Percentiles rank a stretch among this genome's conserved stretches.
Conservation (phyloP, 2,113 vertebrate genomes). For the Oreocharis arfaki region DNA sequence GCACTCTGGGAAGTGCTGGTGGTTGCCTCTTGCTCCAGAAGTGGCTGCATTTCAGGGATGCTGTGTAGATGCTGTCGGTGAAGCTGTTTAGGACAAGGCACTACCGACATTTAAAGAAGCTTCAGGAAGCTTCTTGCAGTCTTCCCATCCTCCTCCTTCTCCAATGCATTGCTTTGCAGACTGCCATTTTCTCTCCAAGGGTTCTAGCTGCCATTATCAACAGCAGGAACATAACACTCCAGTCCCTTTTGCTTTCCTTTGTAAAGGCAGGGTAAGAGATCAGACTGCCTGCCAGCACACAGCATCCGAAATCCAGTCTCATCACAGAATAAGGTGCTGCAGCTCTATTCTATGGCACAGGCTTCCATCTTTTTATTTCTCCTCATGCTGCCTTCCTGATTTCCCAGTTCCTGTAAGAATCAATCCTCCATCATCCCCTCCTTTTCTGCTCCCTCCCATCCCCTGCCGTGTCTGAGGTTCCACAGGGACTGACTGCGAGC, state of each 20-base stretch:
- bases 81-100: neutral
- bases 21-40: rapidly evolving
- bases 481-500: constrained; percentile 20
- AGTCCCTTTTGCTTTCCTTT: neutral
- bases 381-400: neutral
- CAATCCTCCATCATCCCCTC: constrained; percentile 12
- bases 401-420: neutral
- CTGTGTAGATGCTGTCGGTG: neutral
- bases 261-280: neutral
- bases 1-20: neutral
- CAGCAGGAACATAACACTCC: neutral
- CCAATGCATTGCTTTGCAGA: neutral
- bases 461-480: constrained; percentile 18
- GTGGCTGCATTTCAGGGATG: neutral
- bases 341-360: neutral
- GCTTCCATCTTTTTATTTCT: neutral
- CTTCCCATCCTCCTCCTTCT: neutral
- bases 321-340: neutral
- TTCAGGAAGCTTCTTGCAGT: constrained; percentile 18
- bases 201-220: neutral
- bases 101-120: neutral
- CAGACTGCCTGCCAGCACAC: neutral
- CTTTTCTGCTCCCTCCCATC: neutral
- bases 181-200: neutral
- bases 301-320: neutral